Base-by-base conservation (phyloP, 2,888 invertebrate genomes). In the Stomorhina lunata region DNA sequence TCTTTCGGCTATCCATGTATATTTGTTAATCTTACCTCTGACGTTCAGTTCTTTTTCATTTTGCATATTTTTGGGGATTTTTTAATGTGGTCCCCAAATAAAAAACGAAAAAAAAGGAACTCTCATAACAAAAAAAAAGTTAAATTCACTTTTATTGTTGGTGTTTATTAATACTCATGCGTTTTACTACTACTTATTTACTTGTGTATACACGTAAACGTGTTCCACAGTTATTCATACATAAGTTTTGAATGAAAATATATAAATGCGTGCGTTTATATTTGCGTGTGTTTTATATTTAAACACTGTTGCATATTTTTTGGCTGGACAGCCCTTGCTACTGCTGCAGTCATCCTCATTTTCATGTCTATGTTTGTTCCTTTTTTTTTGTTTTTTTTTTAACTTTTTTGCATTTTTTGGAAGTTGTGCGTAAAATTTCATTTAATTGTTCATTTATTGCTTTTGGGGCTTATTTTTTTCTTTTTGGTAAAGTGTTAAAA, bases 361-460 rank as follows among this genome's bases (percentile, higher is more conserved):
- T 55, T 69, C 68, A 57, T 76, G 43, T 61, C 73, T 63, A 59
- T 65, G 37, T 37, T 63, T 5, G 68, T 45, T 61, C 45, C 37
- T 71, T 48, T 69, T 61, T 65, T 48, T 50, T 17, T 17, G 48
- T n/a, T 20, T 59, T 69, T 61, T 34, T 48, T 75, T 12, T n/a
- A 32, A 32, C 15, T 59, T 45, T 45, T 63, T 63, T 63, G 34
- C 27, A 34, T 59, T 78, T 78, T 78, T 82, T 75, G 65, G 55
- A 79, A 65, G 79, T 71, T 79, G 82, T 75, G 78, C 75, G 79
- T 82, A 78, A 82, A 82, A 78, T 82, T 82, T 79, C 75, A 68
- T 82, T 75, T 80, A 80, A 81, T 81, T 81, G 81, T 78, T 81
- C 78, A 73, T 73, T 78, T 81, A 81, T 73, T 73, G 68, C 80